These are phyloP conservation scores for Matsumurasca onukii DNA, from an alignment of 1,140 invertebrate species.

Conservation along the genomic window DNA sequence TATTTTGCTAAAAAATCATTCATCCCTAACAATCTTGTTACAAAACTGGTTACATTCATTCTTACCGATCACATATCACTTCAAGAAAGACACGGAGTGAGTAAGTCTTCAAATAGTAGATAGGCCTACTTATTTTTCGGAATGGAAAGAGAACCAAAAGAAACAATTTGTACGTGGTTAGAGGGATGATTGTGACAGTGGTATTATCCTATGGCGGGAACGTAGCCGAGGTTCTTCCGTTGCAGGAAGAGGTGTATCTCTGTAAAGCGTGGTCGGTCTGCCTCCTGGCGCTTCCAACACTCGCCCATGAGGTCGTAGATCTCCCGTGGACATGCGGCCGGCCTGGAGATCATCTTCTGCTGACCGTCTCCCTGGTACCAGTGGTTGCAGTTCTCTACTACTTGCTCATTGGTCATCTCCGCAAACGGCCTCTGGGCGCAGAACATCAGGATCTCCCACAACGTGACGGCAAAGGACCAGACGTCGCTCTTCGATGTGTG, in stretches of 20 bases:
- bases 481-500: slow-evolving; percentile 71
- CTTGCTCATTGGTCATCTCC: slow-evolving; percentile 72
- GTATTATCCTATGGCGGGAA: slow-evolving; percentile 38
- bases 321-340: slow-evolving; percentile 62
- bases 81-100: slow-evolving; percentile 43
- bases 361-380: slow-evolving; percentile 59
- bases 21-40: slow-evolving; percentile 8
- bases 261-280: slow-evolving; percentile 67
- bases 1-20: slow-evolving; percentile 22
- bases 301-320: slow-evolving; percentile 74
- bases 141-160: slow-evolving; percentile 21
- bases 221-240: slow-evolving; percentile 60
- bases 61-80: slow-evolving; percentile 33
- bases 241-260: slow-evolving; percentile 75
- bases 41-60: slow-evolving; percentile 27
- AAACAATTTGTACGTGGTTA: slow-evolving; percentile 29
- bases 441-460: slow-evolving; percentile 76
- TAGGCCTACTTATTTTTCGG: slow-evolving; percentile 39
- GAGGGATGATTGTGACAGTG: slow-evolving; percentile 1
- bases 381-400: slow-evolving; percentile 70
- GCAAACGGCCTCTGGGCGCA: slow-evolving; percentile 72
- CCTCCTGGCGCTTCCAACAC: slow-evolving; percentile 69
- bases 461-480: slow-evolving; percentile 76
- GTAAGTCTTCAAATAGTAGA: slow-evolving; percentile 40
- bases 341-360: slow-evolving; percentile 51